Evolutionary conservation across 1,140 invertebrate genomes (phyloP), one percentile per base, ranked within the genome.

Genomic region (Globodera ellingtonae): DNA sequence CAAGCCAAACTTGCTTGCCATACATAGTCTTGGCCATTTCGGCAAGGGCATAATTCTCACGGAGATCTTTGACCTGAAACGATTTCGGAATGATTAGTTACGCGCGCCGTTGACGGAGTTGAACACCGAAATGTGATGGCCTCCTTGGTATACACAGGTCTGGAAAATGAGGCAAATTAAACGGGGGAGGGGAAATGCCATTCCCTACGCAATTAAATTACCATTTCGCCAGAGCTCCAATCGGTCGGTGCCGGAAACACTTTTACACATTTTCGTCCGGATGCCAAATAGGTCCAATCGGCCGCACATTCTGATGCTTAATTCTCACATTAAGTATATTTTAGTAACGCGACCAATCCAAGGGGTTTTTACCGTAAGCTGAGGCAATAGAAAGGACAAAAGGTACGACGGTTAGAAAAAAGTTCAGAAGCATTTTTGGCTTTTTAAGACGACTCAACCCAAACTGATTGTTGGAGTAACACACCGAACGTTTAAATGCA

Each of bases 1-100:
- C 84, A 9, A 85, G 70, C 84, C 84, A 85, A 7, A 85, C 70
- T 50, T n/a, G 74, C 62, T 48, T 62, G 79, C 71, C 50, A 62
- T 21, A 81, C 84, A 56, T 86, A 69, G 75, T 84, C 73, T 85
- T 62, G 21, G 67, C 67, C 67, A 70, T 15, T 18, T 70, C 67
- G 59, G 80, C 56, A 6, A 83, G 47, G 65, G 59, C 83, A 65
- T 79, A 47, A 52, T 83, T 83, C 46, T 83, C 74, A 66, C 78
- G 21, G 3, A 52, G 10, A 75, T 84, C 79, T 56, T 75, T 62
- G 18, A 62, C 56, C 56, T 62, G 18, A 15, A 52, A 52, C 0
- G 15, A 62, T 0, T 0, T n/a, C 0, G 18, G 4, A 62, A 35
- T 35, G 35, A 35, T 35, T 35, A 35, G 35, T 62, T 18, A 62